phyloP scores from a whole-genome alignment of 2,113 vertebrate genomes.

The Alethe castanea region DNA sequence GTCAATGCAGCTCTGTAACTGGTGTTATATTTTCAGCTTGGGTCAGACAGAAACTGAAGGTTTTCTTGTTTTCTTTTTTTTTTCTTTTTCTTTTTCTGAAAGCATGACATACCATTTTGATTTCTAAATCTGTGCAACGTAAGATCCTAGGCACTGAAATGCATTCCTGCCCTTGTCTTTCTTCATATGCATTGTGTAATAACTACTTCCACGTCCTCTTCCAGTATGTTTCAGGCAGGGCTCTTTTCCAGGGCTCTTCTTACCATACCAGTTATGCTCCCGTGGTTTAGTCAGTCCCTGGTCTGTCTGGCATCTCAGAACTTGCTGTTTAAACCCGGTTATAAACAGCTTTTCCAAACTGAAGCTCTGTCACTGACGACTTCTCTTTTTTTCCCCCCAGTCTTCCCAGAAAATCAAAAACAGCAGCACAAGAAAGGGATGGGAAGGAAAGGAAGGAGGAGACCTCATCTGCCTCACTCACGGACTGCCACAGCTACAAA shows the following conservation, averaged over 20 bases:
- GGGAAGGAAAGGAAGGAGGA: constrained; percentile 49
- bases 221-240: constrained; percentile 30
- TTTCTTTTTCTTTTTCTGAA: not conserved
- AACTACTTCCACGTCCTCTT: constrained; percentile 49
- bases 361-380: constrained; percentile 63
- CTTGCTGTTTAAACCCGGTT: constrained; percentile 61
- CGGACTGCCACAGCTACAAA: constrained; percentile 42
- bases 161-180: constrained; percentile 23
- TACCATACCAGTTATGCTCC: constrained; percentile 61
- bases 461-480: constrained; percentile 39
- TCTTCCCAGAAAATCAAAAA: constrained; percentile 73
- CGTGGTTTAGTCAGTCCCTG: constrained; percentile 70
- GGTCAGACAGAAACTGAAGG: not conserved
- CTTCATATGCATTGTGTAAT: constrained; percentile 45
- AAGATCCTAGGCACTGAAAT: constrained; percentile 28
- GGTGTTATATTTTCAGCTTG: not conserved
- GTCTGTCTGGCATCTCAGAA: constrained; percentile 70
- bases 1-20: not conserved
- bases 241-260: constrained; percentile 53
- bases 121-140: constrained; percentile 45
- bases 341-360: constrained; percentile 69
- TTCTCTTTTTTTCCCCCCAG: constrained; percentile 27
- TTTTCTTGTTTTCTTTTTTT: not conserved
- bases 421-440: constrained; percentile 62
- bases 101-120: constrained; percentile 66